A percentile compares a stretch with the other conserved stretches of the same genome.
These are phyloP conservation scores for Panurus biarmicus DNA, from an alignment of 2,113 vertebrate genomes.

Conservation along the genomic window DNA sequence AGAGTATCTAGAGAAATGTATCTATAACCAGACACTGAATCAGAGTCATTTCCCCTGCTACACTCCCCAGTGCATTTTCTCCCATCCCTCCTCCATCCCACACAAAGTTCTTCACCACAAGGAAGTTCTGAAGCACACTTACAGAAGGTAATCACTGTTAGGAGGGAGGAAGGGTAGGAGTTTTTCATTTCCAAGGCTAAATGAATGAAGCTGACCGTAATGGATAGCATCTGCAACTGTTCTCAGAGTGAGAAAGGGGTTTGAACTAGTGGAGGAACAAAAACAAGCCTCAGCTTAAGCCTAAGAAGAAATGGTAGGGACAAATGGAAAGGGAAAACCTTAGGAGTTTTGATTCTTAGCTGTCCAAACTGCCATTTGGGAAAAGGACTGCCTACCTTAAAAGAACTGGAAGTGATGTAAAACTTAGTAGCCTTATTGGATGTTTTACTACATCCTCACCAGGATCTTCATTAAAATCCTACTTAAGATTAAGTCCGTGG, in stretches of 20 bases:
- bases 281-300: neutral
- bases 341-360: neutral
- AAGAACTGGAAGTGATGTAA: neutral
- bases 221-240: slow-evolving; percentile 65
- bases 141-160: slow-evolving; percentile 54
- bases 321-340: neutral
- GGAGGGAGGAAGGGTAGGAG: neutral
- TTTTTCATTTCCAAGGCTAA: slow-evolving; percentile 57
- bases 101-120: neutral
- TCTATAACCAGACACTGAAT: slow-evolving; percentile 47
- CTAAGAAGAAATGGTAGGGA: neutral
- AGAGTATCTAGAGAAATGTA: slow-evolving; percentile 52
- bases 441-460: neutral
- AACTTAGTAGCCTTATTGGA: neutral
- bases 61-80: neutral
- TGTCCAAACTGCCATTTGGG: neutral
- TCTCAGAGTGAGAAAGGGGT: slow-evolving; percentile 12
- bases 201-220: slow-evolving; percentile 60
- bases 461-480: slow-evolving; percentile 27
- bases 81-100: neutral
- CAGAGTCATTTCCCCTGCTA: neutral
- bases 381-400: neutral
- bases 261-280: neutral
- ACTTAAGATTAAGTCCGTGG: neutral
- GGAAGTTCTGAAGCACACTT: slow-evolving; percentile 50